phyloP scores from a whole-genome alignment of 2,888 invertebrate species.

The Calameuta filiformis region DNA sequence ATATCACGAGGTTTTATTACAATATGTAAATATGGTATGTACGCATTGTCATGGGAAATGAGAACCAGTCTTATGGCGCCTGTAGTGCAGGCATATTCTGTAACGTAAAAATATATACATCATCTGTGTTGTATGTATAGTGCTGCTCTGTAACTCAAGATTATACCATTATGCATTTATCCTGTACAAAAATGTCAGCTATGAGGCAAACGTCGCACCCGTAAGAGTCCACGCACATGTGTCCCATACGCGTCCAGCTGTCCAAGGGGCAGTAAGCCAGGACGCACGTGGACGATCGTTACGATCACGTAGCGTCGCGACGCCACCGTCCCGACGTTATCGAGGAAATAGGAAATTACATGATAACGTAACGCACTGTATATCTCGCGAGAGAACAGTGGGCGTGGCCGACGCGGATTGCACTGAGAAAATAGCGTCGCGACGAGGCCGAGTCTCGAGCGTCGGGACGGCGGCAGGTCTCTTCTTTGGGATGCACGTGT shows the following conservation, averaged over 20 bases:
- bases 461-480: slow-evolving; percentile 21
- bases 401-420: neutral
- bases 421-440: neutral
- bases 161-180: slow-evolving; percentile 58
- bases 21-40: slow-evolving; percentile 55
- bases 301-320: neutral
- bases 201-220: slow-evolving; percentile 24
- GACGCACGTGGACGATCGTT: neutral
- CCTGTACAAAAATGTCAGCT: slow-evolving; percentile 64
- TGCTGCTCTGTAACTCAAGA: slow-evolving; percentile 68
- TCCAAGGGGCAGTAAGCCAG: neutral
- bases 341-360: neutral
- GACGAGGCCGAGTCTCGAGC: neutral
- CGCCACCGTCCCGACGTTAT: neutral
- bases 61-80: slow-evolving; percentile 66
- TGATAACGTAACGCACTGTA: neutral
- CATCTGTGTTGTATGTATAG: slow-evolving; percentile 66
- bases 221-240: neutral
- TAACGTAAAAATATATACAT: slow-evolving; percentile 67
- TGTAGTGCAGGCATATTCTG: slow-evolving; percentile 64
- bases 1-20: slow-evolving; percentile 63
- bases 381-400: neutral
- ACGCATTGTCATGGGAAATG: slow-evolving; percentile 66
- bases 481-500: neutral
- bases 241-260: neutral